A percentile compares a stretch with the other conserved stretches of the same genome.
Conservation (phyloP, 2,797 vertebrate species). For the Sebastes oblongus region DNA sequence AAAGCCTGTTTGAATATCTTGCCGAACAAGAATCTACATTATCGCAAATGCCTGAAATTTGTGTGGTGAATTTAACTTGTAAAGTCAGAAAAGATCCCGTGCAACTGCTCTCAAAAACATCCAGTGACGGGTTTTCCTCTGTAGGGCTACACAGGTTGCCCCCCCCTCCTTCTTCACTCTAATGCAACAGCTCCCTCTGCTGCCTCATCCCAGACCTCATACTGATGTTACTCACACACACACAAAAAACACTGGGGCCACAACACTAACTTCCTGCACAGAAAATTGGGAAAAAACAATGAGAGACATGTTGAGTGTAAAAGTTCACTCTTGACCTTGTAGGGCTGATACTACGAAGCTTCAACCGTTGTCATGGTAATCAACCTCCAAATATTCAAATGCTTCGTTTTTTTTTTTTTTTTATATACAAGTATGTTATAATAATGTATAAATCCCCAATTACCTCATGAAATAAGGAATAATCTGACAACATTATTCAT, state of each 20-base stretch:
- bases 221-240: not conserved
- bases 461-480: too few relatives aligned
- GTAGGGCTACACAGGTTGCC: not conserved
- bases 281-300: not conserved
- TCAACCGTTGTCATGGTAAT: too few relatives aligned
- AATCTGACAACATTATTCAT: too few relatives aligned
- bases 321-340: not conserved
- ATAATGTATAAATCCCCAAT: too few relatives aligned
- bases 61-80: not conserved
- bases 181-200: conserved; percentile 72
- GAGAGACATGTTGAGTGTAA: not conserved
- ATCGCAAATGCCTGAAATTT: not conserved
- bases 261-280: conserved; percentile 15
- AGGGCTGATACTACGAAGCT: too few relatives aligned
- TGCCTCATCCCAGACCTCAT: conserved; percentile 32
- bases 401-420: too few relatives aligned
- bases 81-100: not conserved
- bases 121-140: conserved; percentile 17
- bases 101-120: conserved; percentile 25
- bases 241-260: not conserved
- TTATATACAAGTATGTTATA: too few relatives aligned
- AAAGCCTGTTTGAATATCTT: not conserved
- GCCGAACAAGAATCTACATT: not conserved
- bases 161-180: conserved; percentile 17
- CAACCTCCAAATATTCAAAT: too few relatives aligned